Percentiles rank a stretch among this genome's conserved stretches.
phyloP scores from a whole-genome alignment of 2,888 invertebrate species.

The Hedya salicella region DNA sequence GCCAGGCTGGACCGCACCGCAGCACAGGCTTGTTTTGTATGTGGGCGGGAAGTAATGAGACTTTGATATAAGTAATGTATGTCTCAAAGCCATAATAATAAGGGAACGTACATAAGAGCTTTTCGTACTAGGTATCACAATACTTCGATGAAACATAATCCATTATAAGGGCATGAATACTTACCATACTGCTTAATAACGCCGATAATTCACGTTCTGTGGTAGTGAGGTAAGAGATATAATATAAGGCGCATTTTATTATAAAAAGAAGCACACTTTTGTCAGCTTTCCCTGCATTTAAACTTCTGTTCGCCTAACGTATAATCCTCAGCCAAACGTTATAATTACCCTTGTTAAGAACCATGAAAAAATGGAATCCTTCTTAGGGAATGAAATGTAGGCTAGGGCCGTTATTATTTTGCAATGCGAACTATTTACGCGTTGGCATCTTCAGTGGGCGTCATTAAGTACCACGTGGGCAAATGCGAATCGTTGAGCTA shows the following conservation, averaged over 20 bases:
- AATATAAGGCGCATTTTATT: no score
- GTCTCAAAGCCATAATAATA: neutral
- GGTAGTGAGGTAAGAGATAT: no score
- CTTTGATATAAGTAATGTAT: neutral
- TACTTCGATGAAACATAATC: no score
- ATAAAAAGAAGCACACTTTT: no score
- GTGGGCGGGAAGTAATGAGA: neutral
- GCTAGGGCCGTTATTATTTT: neutral
- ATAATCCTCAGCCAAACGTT: neutral
- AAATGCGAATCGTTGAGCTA: neutral
- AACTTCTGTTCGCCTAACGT: neutral
- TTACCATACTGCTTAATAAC: no score
- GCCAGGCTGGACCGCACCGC: neutral
- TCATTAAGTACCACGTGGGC: slow-evolving; percentile 3
- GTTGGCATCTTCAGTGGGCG: neutral
- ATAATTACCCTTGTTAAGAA: neutral
- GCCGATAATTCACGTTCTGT: no score
- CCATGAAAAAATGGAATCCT: neutral
- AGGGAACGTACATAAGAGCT: neutral
- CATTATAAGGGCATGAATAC: no score
- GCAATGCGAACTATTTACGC: neutral
- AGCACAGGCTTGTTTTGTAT: neutral
- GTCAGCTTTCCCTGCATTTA: no score
- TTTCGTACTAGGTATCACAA: no score
- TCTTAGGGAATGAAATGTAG: neutral